A percentile compares a stretch with the other conserved stretches of the same genome.
Evolutionary conservation across 1,140 invertebrate species (phyloP).

Genomic region (Steinernema feltiae): DNA sequence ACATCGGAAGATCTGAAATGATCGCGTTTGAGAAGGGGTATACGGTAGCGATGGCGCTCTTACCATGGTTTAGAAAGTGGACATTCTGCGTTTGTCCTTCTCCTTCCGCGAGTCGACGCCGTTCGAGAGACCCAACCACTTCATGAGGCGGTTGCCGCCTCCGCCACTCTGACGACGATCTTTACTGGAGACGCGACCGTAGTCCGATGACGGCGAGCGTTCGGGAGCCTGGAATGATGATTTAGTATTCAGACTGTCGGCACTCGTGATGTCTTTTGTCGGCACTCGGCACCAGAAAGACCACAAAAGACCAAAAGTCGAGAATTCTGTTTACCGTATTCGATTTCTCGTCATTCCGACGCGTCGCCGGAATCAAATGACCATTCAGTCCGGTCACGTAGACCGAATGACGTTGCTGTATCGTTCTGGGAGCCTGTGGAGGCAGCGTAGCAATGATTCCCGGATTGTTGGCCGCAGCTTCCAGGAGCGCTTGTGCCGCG

Average conservation of each 20-base stretch:
- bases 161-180: neutral
- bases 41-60: no score
- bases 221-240: neutral
- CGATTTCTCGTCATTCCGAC: neutral
- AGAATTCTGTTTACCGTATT: neutral
- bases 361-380: neutral
- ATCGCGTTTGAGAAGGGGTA: no score
- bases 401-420: neutral
- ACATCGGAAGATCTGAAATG: neutral
- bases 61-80: neutral
- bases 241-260: no score
- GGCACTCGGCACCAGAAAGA: no score
- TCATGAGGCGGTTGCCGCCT: neutral
- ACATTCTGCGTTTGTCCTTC: slow-evolving; percentile 7
- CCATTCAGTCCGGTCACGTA: slow-evolving; percentile 1
- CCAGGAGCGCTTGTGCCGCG: neutral
- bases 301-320: no score
- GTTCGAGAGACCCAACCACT: slow-evolving; percentile 1
- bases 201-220: neutral
- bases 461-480: neutral
- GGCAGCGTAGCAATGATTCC: neutral
- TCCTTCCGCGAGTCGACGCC: neutral
- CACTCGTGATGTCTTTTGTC: neutral
- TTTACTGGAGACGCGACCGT: neutral
- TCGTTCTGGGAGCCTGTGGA: slow-evolving; percentile 3